Evolutionary conservation across 2,113 vertebrate species (phyloP).

Genomic region (Eublepharis macularius): DNA sequence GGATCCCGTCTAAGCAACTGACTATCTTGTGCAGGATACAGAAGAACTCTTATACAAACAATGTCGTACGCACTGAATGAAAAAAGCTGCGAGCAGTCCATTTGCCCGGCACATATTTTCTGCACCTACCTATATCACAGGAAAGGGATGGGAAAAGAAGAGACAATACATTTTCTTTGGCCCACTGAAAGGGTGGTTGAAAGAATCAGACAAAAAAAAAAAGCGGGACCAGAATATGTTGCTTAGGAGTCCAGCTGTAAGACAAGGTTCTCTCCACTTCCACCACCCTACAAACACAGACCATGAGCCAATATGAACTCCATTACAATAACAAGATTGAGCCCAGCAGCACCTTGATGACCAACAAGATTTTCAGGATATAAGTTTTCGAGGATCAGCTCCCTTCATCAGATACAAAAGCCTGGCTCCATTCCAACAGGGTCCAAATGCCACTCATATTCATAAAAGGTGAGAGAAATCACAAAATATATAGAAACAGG

Average conservation of each 20-base stretch:
- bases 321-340: too few species aligned
- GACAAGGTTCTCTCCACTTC: not conserved
- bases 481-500: too few species aligned
- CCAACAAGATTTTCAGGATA: too few species aligned
- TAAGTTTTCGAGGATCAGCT: too few species aligned
- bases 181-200: not conserved
- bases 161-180: not conserved
- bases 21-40: not conserved
- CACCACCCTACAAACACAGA: not conserved
- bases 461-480: not conserved
- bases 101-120: not conserved
- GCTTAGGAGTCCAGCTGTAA: not conserved
- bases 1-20: not conserved
- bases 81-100: not conserved
- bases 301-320: not conserved
- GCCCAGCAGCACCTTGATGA: too few species aligned
- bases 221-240: not conserved
- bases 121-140: not conserved
- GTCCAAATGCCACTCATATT: not conserved
- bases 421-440: not conserved
- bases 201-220: not conserved
- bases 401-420: too few species aligned
- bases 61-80: not conserved
- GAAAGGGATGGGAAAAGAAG: not conserved
- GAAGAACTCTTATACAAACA: not conserved